These are phyloP conservation scores for Lithophane ornitopus DNA, from an alignment of 2,888 invertebrate species.

Conservation along the genomic window DNA sequence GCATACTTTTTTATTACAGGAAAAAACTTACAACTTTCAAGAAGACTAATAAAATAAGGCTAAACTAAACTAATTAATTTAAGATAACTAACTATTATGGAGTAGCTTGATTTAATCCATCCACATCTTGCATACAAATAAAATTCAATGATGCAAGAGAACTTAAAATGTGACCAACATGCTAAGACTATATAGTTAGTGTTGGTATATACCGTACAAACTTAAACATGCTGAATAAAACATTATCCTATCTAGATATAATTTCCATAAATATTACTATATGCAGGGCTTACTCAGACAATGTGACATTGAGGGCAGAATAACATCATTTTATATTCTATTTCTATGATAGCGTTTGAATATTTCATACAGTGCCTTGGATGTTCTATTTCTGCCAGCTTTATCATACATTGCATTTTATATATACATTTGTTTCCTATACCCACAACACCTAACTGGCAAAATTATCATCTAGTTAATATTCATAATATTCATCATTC, in stretches of 20 bases:
- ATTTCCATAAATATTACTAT: conserved; percentile 32
- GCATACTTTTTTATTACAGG: neutral
- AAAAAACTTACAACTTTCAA: neutral
- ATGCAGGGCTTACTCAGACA: neutral
- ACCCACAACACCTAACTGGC: conserved; percentile 48
- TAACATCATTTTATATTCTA: conserved; percentile 20
- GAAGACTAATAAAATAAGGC: neutral
- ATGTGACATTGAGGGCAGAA: conserved; percentile 22
- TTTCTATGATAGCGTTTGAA: conserved; percentile 16
- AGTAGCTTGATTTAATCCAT: neutral
- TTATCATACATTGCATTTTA: conserved; percentile 21
- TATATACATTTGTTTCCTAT: neutral
- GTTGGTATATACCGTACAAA: neutral
- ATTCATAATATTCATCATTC: conserved; percentile 79
- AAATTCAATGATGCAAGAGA: neutral
- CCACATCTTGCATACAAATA: neutral
- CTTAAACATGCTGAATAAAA: conserved; percentile 32
- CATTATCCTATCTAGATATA: conserved; percentile 11
- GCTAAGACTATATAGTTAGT: conserved; percentile 1
- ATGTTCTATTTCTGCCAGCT: conserved; percentile 6
- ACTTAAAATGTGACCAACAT: conserved; percentile 13
- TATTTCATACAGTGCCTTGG: conserved; percentile 30
- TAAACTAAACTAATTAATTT: neutral
- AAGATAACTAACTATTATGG: too few species aligned
- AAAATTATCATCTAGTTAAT: conserved; percentile 78